phyloP scores from a whole-genome alignment of 2,113 vertebrate species.

The Corythoichthys haematopterus region DNA sequence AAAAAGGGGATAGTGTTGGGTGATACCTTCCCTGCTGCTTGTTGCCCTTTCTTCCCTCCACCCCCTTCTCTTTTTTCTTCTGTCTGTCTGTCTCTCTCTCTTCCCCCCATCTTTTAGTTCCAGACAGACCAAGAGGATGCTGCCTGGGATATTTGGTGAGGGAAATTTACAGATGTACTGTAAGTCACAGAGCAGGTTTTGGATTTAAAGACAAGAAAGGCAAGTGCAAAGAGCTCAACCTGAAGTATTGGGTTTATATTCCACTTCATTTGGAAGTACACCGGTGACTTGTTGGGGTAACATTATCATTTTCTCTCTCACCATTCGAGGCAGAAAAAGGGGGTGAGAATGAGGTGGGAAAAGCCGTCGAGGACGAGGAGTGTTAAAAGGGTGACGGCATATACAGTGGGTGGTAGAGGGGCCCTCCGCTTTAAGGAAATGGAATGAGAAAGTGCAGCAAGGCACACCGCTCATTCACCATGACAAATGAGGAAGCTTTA shows the following conservation, averaged over 20 bases:
- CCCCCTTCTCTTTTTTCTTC: constrained; percentile 41
- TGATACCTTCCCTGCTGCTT: constrained; percentile 40
- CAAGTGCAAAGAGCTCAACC: not conserved
- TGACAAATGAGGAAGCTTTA: constrained; percentile 73
- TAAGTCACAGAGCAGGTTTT: constrained; percentile 72
- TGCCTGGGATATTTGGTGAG: constrained; percentile 51
- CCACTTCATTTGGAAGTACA: constrained; percentile 4
- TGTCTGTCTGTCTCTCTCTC: constrained; percentile 44
- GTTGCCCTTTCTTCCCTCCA: constrained; percentile 13
- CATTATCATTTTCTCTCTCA: constrained; percentile 45
- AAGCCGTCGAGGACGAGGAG: constrained; percentile 56
- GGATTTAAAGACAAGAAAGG: not conserved
- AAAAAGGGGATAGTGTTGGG: constrained; percentile 23
- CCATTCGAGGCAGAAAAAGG: constrained; percentile 1
- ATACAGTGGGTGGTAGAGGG: constrained; percentile 69
- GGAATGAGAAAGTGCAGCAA: constrained; percentile 74
- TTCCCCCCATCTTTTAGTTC: constrained; percentile 37
- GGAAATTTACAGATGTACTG: constrained; percentile 69
- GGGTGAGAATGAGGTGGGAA: constrained; percentile 26
- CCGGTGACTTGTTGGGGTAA: constrained; percentile 31
- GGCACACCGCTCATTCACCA: constrained; percentile 72
- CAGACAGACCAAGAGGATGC: constrained; percentile 45
- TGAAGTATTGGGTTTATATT: not conserved
- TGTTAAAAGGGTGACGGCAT: constrained; percentile 70
- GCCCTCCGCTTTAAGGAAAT: constrained; percentile 66